Evolutionary conservation across 2,888 invertebrate genomes (phyloP), one percentile per base, ranked within the genome.

Genomic region (Andrena fulva): DNA sequence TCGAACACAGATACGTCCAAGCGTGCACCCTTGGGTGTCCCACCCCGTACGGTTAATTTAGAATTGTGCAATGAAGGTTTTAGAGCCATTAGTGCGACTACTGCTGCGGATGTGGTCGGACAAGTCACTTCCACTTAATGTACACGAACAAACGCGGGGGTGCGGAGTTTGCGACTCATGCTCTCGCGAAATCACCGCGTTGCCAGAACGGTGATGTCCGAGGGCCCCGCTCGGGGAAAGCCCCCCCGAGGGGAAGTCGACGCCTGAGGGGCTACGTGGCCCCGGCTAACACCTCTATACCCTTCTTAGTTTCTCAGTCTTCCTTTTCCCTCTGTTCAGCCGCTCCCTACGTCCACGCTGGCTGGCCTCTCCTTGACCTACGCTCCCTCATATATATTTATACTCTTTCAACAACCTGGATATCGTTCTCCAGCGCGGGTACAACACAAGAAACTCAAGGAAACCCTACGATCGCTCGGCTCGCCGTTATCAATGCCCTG

Each of bases 81-180:
- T 91, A 92, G 92, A 92, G 92, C 92, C 91, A 91, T 92, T 83
- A 86, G 91, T 92, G 92, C 91, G 86, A 90, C 90, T 90, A 90
- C 87, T 88, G 90, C 91, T 91, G 90, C 91, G 90, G 89, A 90
- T 90, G 91, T 90, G 91, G 89, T 88, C 79, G 87, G 86, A 87
- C 88, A 83, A 84, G 86, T 85, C 86, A 84, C 85, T 76, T 70
- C 60, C 69, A 42, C 35, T 59, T 79, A 72, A 56, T 76, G 48
- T 86, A 84, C 73, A 80, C 71, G 52, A 66, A 85, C 62, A 80
- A 69, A 56, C 59, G 24, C n/a, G 68, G 82, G 74, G 60, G 48
- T 72, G 73, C 60, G 60, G 56, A 33, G 79, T 42, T 42, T 78
- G 80, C 71, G 73, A 59, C 56, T 24, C 33, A 35, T 33, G 31